Conservation (phyloP, 2,888 invertebrate species). For the Cryptocephalus primarius region DNA sequence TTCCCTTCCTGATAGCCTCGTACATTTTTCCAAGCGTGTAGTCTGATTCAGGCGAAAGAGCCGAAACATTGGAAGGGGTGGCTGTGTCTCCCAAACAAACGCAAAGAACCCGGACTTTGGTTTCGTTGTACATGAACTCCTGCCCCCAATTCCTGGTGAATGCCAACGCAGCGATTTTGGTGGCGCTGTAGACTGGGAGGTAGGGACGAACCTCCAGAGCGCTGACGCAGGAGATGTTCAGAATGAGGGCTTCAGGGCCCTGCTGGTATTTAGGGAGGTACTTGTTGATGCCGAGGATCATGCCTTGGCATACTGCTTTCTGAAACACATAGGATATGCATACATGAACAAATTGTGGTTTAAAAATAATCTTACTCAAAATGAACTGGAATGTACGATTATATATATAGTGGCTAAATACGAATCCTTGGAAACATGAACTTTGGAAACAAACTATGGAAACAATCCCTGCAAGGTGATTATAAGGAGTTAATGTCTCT, state of each 20-base stretch:
- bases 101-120: slow-evolving; percentile 40
- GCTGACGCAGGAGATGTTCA: slow-evolving; percentile 16
- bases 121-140: slow-evolving; percentile 26
- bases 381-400: too few relatives aligned
- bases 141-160: slow-evolving; percentile 16
- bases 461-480: too few relatives aligned
- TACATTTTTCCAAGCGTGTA: too few relatives aligned
- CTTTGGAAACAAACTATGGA: too few relatives aligned
- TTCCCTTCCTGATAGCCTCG: too few relatives aligned
- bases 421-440: too few relatives aligned
- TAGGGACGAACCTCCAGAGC: slow-evolving; percentile 7
- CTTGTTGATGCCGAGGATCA: slow-evolving; percentile 15
- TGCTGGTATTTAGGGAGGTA: slow-evolving; percentile 17
- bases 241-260: slow-evolving; percentile 14
- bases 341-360: too few relatives aligned
- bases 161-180: slow-evolving; percentile 16
- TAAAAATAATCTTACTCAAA: too few relatives aligned
- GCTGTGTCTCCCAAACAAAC: slow-evolving; percentile 43
- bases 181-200: slow-evolving; percentile 14
- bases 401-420: too few relatives aligned
- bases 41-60: too few relatives aligned
- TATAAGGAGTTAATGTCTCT: too few relatives aligned
- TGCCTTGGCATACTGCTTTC: slow-evolving; percentile 17
- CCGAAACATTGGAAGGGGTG: slow-evolving; percentile 20
- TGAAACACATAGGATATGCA: slow-evolving; percentile 7